These are phyloP conservation scores for Leptestheria dahalacensis DNA, from an alignment of 1,140 invertebrate species.

Conservation along the genomic window DNA sequence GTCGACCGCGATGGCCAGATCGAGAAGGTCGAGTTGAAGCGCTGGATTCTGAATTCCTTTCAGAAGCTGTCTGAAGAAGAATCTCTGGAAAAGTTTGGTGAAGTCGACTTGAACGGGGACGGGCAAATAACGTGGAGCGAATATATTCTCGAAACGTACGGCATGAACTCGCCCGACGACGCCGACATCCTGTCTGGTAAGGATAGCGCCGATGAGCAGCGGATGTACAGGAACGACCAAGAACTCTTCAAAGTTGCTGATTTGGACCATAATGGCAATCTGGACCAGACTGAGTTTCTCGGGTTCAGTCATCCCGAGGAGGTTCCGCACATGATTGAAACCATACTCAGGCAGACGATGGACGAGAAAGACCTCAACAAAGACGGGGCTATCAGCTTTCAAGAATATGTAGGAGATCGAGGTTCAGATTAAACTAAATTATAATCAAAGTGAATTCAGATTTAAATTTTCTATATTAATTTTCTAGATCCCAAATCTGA, in stretches of 20 bases:
- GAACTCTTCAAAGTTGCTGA: constrained; percentile 76
- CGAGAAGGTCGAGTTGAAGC: constrained; percentile 64
- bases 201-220: constrained; percentile 22
- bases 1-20: constrained; percentile 58
- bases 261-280: constrained; percentile 57
- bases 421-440: constrained; percentile 27
- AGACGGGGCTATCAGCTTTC: constrained; percentile 66
- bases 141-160: constrained; percentile 67
- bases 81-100: constrained; percentile 65
- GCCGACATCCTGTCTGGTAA: constrained; percentile 18
- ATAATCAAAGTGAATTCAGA: neutral
- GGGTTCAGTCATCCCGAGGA: constrained; percentile 90
- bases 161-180: constrained; percentile 38
- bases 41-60: constrained; percentile 88
- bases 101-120: constrained; percentile 70
- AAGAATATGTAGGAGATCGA: constrained; percentile 65
- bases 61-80: constrained; percentile 78
- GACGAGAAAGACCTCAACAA: constrained; percentile 68
- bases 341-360: constrained; percentile 67
- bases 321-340: constrained; percentile 68
- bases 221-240: constrained; percentile 54
- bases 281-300: constrained; percentile 67
- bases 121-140: constrained; percentile 73
- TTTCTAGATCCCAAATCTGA: constrained; percentile 13
- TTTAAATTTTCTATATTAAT: neutral